Conservation (phyloP, 2,113 vertebrate genomes). For the Neodon shergylaensis region DNA sequence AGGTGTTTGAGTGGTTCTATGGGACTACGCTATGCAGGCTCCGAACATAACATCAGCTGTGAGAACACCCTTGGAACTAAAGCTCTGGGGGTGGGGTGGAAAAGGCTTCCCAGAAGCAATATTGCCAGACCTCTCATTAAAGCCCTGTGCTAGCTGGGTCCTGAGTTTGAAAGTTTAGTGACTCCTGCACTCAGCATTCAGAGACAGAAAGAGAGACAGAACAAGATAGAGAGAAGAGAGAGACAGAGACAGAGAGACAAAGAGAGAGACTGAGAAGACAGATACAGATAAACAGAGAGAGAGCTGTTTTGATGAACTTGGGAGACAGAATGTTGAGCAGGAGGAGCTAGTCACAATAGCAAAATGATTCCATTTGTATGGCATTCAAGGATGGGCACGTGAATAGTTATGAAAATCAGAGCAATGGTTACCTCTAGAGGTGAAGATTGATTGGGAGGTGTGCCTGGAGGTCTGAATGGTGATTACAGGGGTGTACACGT, state of each 20-base stretch:
- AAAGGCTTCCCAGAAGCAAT: not conserved
- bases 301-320: slow-evolving; percentile 41
- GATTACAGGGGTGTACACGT: slow-evolving; percentile 25
- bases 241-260: not conserved
- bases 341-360: slow-evolving; percentile 39
- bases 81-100: not conserved
- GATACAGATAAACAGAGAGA: not conserved
- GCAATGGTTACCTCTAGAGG: not conserved
- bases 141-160: not conserved
- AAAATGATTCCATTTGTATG: slow-evolving; percentile 20
- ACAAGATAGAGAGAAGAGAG: not conserved
- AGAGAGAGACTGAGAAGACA: not conserved
- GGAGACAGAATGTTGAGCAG: slow-evolving; percentile 25
- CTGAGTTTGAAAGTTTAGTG: slow-evolving; percentile 26
- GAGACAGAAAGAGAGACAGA: not conserved
- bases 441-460: not conserved
- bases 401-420: slow-evolving; percentile 56
- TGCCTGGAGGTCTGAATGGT: not conserved
- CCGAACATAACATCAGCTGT: not conserved
- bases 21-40: not conserved
- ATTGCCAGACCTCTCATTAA: not conserved
- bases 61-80: not conserved
- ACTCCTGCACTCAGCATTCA: not conserved
- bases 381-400: slow-evolving; percentile 40
- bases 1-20: not conserved